A percentile compares a stretch with the other conserved stretches of the same genome.
Conservation (phyloP, 2,888 invertebrate species). For the Syritta pipiens region DNA sequence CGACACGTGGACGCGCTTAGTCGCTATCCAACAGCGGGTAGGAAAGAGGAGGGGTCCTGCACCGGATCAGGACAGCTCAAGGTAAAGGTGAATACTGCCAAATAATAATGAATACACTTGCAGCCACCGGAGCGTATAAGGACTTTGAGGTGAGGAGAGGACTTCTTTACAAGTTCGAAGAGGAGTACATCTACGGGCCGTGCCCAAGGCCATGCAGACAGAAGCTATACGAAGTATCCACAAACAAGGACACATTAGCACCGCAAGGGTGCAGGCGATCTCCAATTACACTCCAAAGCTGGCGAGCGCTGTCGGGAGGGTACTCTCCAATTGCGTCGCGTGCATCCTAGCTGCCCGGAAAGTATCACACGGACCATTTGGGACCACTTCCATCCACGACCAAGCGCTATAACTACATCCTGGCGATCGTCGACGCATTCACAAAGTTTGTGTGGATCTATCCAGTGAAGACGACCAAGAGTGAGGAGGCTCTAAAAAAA, state of each 20-base stretch:
- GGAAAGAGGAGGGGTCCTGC: neutral
- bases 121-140: neutral
- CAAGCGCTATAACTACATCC: neutral
- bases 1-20: slow-evolving; percentile 30
- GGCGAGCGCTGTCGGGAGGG: neutral
- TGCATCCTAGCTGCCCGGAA: neutral
- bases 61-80: slow-evolving; percentile 1
- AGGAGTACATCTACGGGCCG: neutral
- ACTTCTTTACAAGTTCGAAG: neutral
- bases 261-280: neutral
- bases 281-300: neutral
- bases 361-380: neutral
- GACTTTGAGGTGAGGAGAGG: neutral
- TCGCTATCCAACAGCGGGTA: neutral
- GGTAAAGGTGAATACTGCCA: neutral
- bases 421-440: neutral
- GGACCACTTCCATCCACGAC: neutral
- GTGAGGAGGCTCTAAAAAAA: neutral
- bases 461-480: slow-evolving; percentile 10
- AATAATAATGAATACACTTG: neutral
- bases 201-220: neutral
- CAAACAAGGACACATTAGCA: neutral
- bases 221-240: neutral
- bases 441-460: neutral
- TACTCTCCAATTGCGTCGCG: neutral